A percentile compares a stretch with the other conserved stretches of the same genome.
Evolutionary conservation across 2,113 vertebrate species (phyloP).

Genomic region (Pongo pygmaeus): DNA sequence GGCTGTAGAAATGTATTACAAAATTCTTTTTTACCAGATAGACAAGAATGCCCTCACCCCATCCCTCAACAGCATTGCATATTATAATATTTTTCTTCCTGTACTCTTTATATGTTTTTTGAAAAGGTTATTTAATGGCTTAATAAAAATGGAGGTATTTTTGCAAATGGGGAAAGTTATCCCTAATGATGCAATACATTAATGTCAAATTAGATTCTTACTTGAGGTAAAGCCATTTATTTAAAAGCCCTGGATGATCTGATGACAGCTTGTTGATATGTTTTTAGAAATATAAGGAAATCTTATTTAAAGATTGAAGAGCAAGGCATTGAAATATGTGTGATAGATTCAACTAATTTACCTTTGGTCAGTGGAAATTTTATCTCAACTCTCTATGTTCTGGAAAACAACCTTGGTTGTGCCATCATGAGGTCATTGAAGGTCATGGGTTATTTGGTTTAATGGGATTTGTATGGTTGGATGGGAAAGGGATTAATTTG

Average conservation of each 20-base stretch:
- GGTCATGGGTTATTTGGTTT: conserved; percentile 32
- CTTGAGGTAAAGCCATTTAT: conserved; percentile 11
- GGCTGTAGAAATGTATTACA: not conserved
- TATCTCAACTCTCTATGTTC: not conserved
- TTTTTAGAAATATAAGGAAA: conserved; percentile 25
- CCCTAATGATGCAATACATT: not conserved
- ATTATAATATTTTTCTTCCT: not conserved
- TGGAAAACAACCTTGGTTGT: not conserved
- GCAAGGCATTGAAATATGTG: not conserved
- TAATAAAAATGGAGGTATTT: conserved; percentile 53
- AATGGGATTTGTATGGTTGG: not conserved
- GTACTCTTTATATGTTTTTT: not conserved
- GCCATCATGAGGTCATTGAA: not conserved
- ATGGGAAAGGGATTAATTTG: conserved; percentile 15
- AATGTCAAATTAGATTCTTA: conserved; percentile 35
- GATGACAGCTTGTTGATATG: not conserved
- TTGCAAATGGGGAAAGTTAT: not conserved
- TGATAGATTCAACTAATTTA: conserved; percentile 17
- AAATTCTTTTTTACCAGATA: not conserved
- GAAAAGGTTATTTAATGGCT: conserved; percentile 44
- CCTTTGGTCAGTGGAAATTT: not conserved
- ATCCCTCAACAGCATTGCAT: not conserved
- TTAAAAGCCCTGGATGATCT: not conserved
- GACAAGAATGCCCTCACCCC: not conserved
- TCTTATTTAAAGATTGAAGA: conserved; percentile 42